Conservation (phyloP, 2,797 vertebrate species). For the Arctocebus calabarensis region DNA sequence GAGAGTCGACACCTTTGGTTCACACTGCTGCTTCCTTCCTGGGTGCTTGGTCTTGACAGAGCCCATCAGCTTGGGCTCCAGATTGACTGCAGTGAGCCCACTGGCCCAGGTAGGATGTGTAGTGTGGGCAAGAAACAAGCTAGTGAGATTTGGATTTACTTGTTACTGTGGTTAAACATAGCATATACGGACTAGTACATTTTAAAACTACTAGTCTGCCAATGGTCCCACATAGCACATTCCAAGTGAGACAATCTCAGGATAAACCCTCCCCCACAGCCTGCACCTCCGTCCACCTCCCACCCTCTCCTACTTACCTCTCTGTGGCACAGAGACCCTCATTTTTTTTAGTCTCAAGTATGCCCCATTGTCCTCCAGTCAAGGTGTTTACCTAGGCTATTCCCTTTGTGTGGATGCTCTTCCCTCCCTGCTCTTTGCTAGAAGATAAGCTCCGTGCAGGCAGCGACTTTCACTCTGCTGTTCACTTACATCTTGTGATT, state of each 20-base stretch:
- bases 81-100: too few species aligned
- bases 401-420: neutral
- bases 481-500: neutral
- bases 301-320: neutral
- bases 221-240: too few species aligned
- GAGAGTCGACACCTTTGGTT: neutral
- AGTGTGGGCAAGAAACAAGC: neutral
- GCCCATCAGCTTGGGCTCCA: neutral
- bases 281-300: neutral
- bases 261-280: neutral
- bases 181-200: neutral
- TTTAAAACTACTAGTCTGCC: neutral
- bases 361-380: neutral
- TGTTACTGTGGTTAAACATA: neutral
- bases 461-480: neutral
- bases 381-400: rapidly evolving
- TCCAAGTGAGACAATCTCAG: neutral
- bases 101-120: neutral
- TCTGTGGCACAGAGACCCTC: neutral
- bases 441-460: neutral
- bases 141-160: neutral
- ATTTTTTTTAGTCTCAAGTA: neutral
- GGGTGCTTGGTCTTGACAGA: too few species aligned
- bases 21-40: too few species aligned
- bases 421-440: neutral